phyloP scores from a whole-genome alignment of 2,888 invertebrate species.

The Drosophila meridiana region DNA sequence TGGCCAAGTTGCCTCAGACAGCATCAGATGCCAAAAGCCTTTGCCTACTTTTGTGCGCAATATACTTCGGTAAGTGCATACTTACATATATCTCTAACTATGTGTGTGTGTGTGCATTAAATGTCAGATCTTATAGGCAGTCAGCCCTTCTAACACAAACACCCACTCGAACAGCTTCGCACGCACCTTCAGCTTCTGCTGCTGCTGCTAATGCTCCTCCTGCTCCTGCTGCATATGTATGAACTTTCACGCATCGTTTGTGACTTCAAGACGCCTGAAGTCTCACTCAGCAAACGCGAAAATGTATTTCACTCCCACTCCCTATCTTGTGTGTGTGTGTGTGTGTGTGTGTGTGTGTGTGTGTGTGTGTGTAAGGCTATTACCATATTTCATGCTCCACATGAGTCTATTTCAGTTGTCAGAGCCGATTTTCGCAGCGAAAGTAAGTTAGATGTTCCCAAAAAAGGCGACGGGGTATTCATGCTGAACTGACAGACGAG shows the following conservation, averaged over 20 bases:
- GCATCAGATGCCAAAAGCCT: constrained; percentile 25
- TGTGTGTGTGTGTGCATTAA: constrained; percentile 37
- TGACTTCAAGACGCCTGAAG: constrained; percentile 17
- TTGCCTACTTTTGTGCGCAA: constrained; percentile 60
- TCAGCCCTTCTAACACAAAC: constrained; percentile 33
- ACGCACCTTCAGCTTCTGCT: constrained; percentile 25
- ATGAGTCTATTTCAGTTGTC: constrained; percentile 70
- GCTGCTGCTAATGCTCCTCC: constrained; percentile 1
- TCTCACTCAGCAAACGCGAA: constrained; percentile 9
- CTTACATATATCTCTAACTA: constrained; percentile 5
- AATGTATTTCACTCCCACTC: not conserved
- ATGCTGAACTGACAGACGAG: constrained; percentile 26
- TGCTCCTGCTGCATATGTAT: constrained; percentile 23
- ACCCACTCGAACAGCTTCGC: constrained; percentile 21
- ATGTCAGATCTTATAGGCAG: constrained; percentile 60
- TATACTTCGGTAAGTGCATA: constrained; percentile 28
- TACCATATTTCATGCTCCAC: constrained; percentile 77
- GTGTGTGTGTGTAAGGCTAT: constrained; percentile 42
- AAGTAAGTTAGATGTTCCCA: constrained; percentile 43
- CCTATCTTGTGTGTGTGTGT: too few relatives aligned
- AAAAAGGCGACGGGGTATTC: constrained; percentile 17
- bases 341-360: not conserved
- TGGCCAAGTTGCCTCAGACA: constrained; percentile 38
- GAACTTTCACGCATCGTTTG: constrained; percentile 52
- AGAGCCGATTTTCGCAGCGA: constrained; percentile 43